Conservation (phyloP, 2,113 vertebrate genomes). For the Leucosticte australis region DNA sequence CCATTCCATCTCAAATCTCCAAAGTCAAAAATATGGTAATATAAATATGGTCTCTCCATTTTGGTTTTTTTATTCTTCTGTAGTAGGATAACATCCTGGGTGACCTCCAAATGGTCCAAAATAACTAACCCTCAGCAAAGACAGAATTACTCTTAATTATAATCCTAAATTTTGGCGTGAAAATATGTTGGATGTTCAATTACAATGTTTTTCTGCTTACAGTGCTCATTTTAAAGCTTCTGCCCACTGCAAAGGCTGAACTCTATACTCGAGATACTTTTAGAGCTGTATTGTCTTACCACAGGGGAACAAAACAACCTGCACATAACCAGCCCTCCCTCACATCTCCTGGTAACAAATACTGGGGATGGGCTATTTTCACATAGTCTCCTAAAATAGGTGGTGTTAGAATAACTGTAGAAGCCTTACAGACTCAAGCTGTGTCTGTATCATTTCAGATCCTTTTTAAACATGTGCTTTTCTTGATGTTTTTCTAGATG, state of each 20-base stretch:
- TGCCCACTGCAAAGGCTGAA: background rate
- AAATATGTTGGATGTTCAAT: background rate
- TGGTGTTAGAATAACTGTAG: background rate
- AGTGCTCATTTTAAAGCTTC: background rate
- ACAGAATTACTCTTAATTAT: background rate
- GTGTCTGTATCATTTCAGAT: background rate
- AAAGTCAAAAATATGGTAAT: background rate
- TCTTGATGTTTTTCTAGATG: background rate
- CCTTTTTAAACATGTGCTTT: background rate
- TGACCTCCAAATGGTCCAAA: background rate
- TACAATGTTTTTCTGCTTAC: background rate
- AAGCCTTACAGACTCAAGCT: background rate
- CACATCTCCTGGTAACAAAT: background rate
- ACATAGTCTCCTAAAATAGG: background rate
- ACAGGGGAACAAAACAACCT: background rate
- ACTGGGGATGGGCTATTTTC: background rate
- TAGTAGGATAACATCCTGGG: background rate
- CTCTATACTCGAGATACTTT: background rate
- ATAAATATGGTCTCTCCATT: background rate
- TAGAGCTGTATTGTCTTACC: conserved; percentile 20
- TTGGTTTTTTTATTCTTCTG: background rate
- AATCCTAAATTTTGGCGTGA: background rate
- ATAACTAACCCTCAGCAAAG: background rate
- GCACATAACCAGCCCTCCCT: background rate
- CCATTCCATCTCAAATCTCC: background rate